Evolutionary conservation across 2,113 vertebrate species (phyloP).

Genomic region (Struthio camelus): DNA sequence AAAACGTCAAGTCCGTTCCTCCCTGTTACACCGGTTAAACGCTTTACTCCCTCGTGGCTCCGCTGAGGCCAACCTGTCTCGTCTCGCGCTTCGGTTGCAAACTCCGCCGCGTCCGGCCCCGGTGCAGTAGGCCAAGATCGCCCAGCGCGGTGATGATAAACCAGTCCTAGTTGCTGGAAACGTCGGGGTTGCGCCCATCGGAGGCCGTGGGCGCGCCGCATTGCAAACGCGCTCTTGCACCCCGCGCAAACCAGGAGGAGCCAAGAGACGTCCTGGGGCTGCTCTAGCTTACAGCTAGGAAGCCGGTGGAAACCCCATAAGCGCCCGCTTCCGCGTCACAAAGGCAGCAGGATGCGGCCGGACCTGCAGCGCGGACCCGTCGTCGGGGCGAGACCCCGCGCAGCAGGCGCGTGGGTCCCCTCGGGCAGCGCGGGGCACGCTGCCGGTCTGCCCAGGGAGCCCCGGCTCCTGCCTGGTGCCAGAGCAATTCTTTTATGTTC

Average conservation of each 20-base stretch:
- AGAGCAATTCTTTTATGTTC: constrained; percentile 14
- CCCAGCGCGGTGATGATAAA: fast-evolving
- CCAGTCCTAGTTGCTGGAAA: background rate
- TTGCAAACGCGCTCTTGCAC: too few relatives aligned
- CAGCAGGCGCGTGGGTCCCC: fast-evolving
- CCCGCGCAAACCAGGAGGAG: too few relatives aligned
- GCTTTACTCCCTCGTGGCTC: background rate
- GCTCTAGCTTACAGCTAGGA: fast-evolving
- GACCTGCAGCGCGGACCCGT: too few relatives aligned
- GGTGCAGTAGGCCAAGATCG: background rate
- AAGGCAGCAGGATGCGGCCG: background rate
- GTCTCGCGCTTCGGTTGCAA: fast-evolving
- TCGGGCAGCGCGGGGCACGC: fast-evolving
- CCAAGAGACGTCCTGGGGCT: too few relatives aligned
- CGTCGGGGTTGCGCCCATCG: background rate
- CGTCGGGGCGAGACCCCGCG: background rate
- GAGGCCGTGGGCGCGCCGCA: too few relatives aligned
- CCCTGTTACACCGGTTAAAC: background rate
- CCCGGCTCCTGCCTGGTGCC: background rate
- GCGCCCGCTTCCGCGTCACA: background rate
- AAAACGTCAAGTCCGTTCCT: background rate
- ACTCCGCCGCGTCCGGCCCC: fast-evolving
- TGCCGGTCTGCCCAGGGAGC: background rate
- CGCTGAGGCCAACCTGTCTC: background rate
- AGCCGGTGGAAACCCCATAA: background rate